Conservation (phyloP, 2,113 vertebrate genomes). For the Oryzias melastigma region DNA sequence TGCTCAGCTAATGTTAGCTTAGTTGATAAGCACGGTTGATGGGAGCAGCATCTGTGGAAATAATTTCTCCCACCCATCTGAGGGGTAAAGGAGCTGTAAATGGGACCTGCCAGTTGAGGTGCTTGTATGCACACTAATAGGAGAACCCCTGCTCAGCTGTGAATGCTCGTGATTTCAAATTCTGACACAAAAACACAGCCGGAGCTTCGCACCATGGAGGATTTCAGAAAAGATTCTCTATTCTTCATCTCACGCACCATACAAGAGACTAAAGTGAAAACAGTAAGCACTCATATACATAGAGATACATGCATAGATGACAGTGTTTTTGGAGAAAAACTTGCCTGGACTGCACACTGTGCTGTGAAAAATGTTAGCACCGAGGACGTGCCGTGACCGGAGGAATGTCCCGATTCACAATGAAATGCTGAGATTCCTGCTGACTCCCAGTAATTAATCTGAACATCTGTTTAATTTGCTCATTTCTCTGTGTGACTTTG, state of each 20-base stretch:
- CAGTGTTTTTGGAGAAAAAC: conserved; percentile 43
- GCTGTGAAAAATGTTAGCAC: conserved; percentile 43
- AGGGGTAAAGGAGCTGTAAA: conserved; percentile 57
- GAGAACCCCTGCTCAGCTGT: conserved; percentile 16
- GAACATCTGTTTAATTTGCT: conserved; percentile 65
- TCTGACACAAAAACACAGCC: conserved; percentile 7
- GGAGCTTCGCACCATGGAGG: conserved; percentile 9
- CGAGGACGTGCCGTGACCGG: conserved; percentile 18
- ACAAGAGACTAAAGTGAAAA: conserved; percentile 35
- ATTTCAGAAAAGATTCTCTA: conserved; percentile 14
- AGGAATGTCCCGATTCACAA: conserved; percentile 20
- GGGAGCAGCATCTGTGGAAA: conserved; percentile 57
- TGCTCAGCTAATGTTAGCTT: conserved; percentile 67
- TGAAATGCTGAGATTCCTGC: conserved; percentile 34
- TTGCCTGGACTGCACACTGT: conserved; percentile 42
- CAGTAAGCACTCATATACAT: conserved; percentile 23
- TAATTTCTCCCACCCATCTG: conserved; percentile 42
- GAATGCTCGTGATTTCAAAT: conserved; percentile 31
- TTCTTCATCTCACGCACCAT: conserved; percentile 18
- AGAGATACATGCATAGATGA: conserved; percentile 17
- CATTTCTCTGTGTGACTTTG: conserved; percentile 53
- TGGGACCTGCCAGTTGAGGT: conserved; percentile 54
- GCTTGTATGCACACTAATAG: conserved; percentile 57
- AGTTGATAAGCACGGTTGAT: conserved; percentile 60
- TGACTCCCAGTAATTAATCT: conserved; percentile 50